Evolutionary conservation across 2,797 vertebrate species (phyloP).

Genomic region (Sebastes matsubarae): DNA sequence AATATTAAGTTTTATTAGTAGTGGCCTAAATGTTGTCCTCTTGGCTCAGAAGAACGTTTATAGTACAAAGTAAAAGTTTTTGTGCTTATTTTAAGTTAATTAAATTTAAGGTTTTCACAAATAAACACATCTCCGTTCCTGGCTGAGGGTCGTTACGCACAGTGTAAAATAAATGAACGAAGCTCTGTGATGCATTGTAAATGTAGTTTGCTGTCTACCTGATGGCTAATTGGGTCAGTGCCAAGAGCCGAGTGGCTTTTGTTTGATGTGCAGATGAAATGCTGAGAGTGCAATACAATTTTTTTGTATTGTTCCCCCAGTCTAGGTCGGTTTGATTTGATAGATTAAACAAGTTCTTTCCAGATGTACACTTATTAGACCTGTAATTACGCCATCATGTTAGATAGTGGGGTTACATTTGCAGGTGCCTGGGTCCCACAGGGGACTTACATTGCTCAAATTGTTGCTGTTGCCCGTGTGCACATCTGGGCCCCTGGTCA

Average conservation of each 20-base stretch:
- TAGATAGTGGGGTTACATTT: constrained; percentile 69
- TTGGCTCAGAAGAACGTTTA: neutral
- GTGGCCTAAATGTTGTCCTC: neutral
- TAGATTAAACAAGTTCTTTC: constrained; percentile 67
- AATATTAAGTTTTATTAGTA: neutral
- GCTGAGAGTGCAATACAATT: constrained; percentile 58
- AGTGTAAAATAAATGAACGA: constrained; percentile 2
- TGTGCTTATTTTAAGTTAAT: constrained; percentile 1
- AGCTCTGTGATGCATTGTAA: constrained; percentile 18
- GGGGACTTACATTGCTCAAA: constrained; percentile 78
- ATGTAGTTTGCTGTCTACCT: constrained; percentile 43
- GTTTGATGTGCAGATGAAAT: constrained; percentile 65
- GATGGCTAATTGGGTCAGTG: constrained; percentile 68
- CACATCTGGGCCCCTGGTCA: constrained; percentile 81
- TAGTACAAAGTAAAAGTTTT: neutral
- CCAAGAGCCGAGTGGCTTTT: constrained; percentile 50
- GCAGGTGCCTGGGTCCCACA: constrained; percentile 77
- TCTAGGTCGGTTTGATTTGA: constrained; percentile 51
- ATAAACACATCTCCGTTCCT: constrained; percentile 8
- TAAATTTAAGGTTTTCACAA: neutral
- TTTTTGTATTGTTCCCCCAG: constrained; percentile 48
- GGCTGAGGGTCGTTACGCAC: constrained; percentile 1
- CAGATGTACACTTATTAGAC: constrained; percentile 72
- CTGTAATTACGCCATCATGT: constrained; percentile 74
- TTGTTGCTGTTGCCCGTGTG: constrained; percentile 73